Evolutionary conservation across 1,140 invertebrate species (phyloP), one percentile per base, ranked within the genome.

Genomic region (Holotrichia oblita): DNA sequence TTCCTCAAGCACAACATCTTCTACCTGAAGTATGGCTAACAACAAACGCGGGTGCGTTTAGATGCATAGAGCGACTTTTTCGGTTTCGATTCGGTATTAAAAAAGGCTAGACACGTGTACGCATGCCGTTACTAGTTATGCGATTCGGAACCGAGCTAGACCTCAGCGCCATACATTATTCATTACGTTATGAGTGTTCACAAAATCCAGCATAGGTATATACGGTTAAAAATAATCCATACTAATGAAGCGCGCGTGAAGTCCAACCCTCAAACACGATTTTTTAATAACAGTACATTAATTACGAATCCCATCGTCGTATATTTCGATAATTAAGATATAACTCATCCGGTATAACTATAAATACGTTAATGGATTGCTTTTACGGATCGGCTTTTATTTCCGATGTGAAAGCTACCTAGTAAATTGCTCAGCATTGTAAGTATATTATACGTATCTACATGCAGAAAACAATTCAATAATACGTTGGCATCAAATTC

Each of bases 281-380:
- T 74, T 44, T 74, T 74, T 74, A 74, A 74, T 74, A 74, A 74
- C 41, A 74, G 20, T 41, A 74, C 73, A 74, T 74, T 74, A 74
- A 74, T 74, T 74, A 74, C 34, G 34, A 6, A 14, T 40, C 14
- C 73, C 73, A 74, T 74, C 73, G n/a, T 42, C 73, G n/a, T 74
- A 74, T 74, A 74, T 74, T 74, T 41, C 73, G 73, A 41, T 74
- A 74, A 74, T 74, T 74, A 74, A 74, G 73, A 74, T 44, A 44
- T 74, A 74, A 74, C 41, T 74, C 73, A 74, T 34, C 12, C 8
- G 61, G 61, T 14, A 69, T 69, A n/a, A 14, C 61, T 69, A 69
- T 69, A 69, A 69, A 69, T 69, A 69, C 61, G 61, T 27, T 69
- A 69, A 69, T 69, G 61, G 22, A 69, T 27, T 22, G 20, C 61